A percentile compares a stretch with the other conserved stretches of the same genome.
Conservation (phyloP, 2,888 invertebrate genomes). For the Eupithecia inturbata region DNA sequence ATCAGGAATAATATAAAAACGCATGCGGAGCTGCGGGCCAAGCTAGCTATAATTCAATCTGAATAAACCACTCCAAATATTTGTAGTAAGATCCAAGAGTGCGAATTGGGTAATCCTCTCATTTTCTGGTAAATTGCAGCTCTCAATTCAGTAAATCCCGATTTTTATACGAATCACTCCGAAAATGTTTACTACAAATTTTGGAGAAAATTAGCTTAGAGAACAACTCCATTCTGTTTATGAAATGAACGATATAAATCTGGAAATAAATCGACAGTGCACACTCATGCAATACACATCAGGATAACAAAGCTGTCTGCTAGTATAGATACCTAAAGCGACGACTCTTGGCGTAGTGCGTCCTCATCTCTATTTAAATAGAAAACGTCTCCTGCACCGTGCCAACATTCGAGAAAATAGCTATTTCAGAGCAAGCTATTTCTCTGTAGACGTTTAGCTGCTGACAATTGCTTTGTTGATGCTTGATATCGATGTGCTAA, state of each 20-base stretch:
- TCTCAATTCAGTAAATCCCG: neutral
- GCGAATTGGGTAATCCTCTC: neutral
- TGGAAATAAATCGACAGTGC: neutral
- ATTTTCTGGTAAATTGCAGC: neutral
- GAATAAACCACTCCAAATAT: neutral
- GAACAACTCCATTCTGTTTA: neutral
- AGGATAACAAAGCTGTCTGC: neutral
- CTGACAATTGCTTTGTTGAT: conserved; percentile 15
- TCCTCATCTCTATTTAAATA: conserved; percentile 25
- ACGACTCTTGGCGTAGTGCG: conserved; percentile 5
- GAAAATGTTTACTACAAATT: neutral
- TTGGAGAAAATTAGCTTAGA: neutral
- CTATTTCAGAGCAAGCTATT: conserved; percentile 7
- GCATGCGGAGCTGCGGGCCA: no score
- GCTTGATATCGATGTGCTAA: neutral
- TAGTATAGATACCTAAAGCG: neutral
- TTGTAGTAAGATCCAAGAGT: neutral
- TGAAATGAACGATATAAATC: neutral
- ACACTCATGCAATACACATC: neutral
- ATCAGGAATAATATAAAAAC: no score
- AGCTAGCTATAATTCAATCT: no score
- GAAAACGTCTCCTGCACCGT: conserved; percentile 21
- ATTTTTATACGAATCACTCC: neutral
- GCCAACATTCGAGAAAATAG: conserved; percentile 25
- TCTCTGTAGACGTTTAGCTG: conserved; percentile 5